Evolutionary conservation across 2,888 invertebrate species (phyloP), one percentile per base, ranked within the genome.

Genomic region (Sinelater perroti): DNA sequence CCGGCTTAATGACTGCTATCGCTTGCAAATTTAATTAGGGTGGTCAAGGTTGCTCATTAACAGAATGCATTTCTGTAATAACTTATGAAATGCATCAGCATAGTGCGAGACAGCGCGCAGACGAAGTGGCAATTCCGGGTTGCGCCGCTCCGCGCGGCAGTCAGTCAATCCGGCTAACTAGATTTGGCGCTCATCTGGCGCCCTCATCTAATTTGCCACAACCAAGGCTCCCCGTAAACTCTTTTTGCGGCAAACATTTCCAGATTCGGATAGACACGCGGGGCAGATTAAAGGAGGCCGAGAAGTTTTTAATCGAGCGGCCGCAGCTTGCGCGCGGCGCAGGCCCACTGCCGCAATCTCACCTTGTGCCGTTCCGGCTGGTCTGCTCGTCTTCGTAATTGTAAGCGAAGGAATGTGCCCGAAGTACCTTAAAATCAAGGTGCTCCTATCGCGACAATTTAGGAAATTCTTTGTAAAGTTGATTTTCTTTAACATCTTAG

Each of bases 141-240:
- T 42, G 21, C 44, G 40, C 17, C 18, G 18, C 40, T 42, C 42
- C 52, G 10, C 51, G 51, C 40, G 30, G 51, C 42, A 68, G 69
- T 67, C 70, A 68, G 65, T 66, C 67, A 67, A 68, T 69, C 63
- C 65, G 51, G 65, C 68, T 72, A 72, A 72, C 70, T 71, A 68
- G 71, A 70, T 72, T 72, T 68, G 67, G 67, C 67, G 65, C 69
- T 70, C 72, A 71, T 72, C 71, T 72, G 68, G 67, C 64, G 64
- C 64, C 63, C 65, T 72, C 69, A 72, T 72, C 69, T 69, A 72
- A 72, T 72, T 71, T 72, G 55, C 62, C 58, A 56, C 62, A 52
- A 62, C 56, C 51, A 60, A 62, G 68, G 71, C 67, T 70, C 67
- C 63, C 57, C 36, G 13, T 26, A 42, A 46, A 50, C 33, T 56